Percentiles rank a stretch among this genome's conserved stretches.
Evolutionary conservation across 1,140 invertebrate species (phyloP).

Genomic region (Leptinotarsa defecta): DNA sequence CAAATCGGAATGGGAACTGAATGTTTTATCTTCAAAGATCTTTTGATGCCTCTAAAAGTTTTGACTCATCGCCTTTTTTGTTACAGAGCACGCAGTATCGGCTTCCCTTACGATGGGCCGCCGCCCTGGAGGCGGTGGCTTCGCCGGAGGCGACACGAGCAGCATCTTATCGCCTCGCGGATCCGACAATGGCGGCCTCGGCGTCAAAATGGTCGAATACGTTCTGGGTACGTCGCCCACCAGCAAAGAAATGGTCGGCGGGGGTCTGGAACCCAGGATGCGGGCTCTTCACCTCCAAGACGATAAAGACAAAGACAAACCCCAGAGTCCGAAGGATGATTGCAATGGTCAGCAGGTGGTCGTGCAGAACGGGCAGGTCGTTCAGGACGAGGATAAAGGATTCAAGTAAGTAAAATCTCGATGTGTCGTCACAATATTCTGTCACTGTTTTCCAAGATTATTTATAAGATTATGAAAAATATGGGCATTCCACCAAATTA

Average conservation of each 20-base stretch:
- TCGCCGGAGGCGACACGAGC: conserved; percentile 62
- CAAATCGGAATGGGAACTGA: too few relatives aligned
- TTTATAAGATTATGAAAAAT: too few relatives aligned
- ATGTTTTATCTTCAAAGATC: too few relatives aligned
- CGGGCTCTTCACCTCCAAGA: conserved; percentile 68
- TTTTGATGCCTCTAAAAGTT: too few relatives aligned
- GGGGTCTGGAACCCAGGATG: conserved; percentile 69
- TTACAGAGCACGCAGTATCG: conserved; percentile 72
- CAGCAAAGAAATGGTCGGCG: conserved; percentile 67
- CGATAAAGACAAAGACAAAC: conserved; percentile 69
- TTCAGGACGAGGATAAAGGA: conserved; percentile 85
- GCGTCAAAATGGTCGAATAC: conserved; percentile 98
- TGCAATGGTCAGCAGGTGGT: conserved; percentile 57
- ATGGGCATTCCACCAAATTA: too few relatives aligned
- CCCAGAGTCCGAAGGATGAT: conserved; percentile 70
- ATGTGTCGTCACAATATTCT: too few relatives aligned
- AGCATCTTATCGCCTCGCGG: conserved; percentile 72
- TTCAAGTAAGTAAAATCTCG: conserved; percentile 77
- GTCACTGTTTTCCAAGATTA: too few relatives aligned
- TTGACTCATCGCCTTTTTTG: not conserved
- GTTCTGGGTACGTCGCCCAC: conserved; percentile 91
- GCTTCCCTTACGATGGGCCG: conserved; percentile 75
- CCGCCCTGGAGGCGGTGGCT: conserved; percentile 60
- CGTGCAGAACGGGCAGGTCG: conserved; percentile 77
- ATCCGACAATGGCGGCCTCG: conserved; percentile 77